These are phyloP conservation scores for Frieseomelitta varia DNA, from an alignment of 1,140 invertebrate genomes.

Conservation along the genomic window DNA sequence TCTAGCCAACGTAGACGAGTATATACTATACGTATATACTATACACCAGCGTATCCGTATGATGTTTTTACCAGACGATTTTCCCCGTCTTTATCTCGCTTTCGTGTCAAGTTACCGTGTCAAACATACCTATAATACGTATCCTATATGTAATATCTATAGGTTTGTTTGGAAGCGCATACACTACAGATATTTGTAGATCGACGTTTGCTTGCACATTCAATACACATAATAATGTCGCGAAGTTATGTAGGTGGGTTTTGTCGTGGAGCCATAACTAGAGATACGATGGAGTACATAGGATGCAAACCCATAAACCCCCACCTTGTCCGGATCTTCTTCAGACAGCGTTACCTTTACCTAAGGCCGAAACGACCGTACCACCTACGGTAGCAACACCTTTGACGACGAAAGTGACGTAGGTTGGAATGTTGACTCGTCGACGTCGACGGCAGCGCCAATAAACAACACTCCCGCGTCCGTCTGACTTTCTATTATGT, in stretches of 20 bases:
- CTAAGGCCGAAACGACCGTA: constrained; percentile 63
- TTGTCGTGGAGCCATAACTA: constrained; percentile 78
- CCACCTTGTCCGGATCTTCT: constrained; percentile 61
- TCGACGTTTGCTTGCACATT: constrained; percentile 14
- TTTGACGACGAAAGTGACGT: constrained; percentile 63
- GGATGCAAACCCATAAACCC: constrained; percentile 82
- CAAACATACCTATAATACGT: neutral
- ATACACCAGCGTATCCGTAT: neutral
- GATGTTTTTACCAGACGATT: constrained; percentile 12
- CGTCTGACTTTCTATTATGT: constrained; percentile 59
- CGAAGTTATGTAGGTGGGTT: constrained; percentile 69
- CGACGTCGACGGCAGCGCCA: constrained; percentile 56
- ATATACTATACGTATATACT: constrained; percentile 38
- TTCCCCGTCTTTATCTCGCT: constrained; percentile 1
- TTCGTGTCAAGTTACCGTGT: constrained; percentile 17
- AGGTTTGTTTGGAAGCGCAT: neutral
- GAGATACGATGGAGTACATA: constrained; percentile 79
- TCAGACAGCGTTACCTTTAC: constrained; percentile 67
- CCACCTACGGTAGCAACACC: constrained; percentile 58
- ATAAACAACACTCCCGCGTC: constrained; percentile 51
- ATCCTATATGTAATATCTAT: neutral
- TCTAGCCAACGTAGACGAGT: neutral
- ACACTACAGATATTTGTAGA: neutral
- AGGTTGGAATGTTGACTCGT: constrained; percentile 53
- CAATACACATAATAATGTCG: constrained; percentile 50